A percentile compares a stretch with the other conserved stretches of the same genome.
Evolutionary conservation across 2,113 vertebrate genomes (phyloP).

Genomic region (Camelus bactrianus): DNA sequence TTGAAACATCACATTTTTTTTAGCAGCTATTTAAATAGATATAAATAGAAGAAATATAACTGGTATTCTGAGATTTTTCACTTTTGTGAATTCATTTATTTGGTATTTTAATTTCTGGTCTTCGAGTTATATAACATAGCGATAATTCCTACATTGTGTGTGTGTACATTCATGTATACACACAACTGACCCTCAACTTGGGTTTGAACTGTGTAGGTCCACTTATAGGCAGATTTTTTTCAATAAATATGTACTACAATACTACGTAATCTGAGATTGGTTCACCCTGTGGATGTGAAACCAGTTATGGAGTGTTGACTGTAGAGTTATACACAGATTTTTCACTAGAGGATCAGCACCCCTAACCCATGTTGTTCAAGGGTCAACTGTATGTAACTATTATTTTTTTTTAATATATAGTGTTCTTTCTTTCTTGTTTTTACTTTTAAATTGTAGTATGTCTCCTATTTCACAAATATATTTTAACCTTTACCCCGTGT

Average conservation of each 20-base stretch:
- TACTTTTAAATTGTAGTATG: neutral
- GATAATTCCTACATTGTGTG: neutral
- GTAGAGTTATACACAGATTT: neutral
- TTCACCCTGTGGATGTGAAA: neutral
- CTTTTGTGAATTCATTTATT: neutral
- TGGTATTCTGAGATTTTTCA: neutral
- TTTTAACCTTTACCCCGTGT: neutral
- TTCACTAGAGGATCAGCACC: neutral
- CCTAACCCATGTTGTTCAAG: neutral
- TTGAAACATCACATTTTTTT: neutral
- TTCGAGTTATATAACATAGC: neutral
- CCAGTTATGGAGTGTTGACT: neutral
- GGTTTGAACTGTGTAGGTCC: neutral
- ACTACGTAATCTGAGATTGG: neutral
- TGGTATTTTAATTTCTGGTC: conserved; percentile 12
- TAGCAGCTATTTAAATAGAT: neutral
- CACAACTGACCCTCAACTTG: neutral
- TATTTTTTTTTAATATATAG: neutral
- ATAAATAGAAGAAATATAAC: neutral
- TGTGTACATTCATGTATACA: neutral
- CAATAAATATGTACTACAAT: neutral
- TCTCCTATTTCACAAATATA: neutral
- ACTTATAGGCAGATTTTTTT: neutral
- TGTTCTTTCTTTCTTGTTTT: neutral
- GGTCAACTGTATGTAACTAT: neutral